Evolutionary conservation across 2,888 invertebrate species (phyloP).

Genomic region (Furcula furcula): DNA sequence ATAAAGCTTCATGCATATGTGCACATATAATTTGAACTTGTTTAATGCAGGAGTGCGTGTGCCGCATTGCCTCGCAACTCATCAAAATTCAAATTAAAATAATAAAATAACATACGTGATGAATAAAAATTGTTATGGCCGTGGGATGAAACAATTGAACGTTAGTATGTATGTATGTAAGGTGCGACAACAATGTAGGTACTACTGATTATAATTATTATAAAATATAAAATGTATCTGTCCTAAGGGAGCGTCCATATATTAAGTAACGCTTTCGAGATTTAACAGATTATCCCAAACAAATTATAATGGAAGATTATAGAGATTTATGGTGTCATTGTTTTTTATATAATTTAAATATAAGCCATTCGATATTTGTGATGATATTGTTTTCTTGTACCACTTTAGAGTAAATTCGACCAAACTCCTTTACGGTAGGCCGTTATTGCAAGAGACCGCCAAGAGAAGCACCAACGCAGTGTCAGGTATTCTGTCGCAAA

Average conservation of each 20-base stretch:
- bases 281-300: background rate
- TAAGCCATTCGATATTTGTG: too few relatives aligned
- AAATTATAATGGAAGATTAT: too few relatives aligned
- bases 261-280: conserved; percentile 5
- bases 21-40: background rate
- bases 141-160: conserved; percentile 5
- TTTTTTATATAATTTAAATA: too few relatives aligned
- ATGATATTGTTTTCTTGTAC: too few relatives aligned
- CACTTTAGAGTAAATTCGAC: too few relatives aligned
- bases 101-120: background rate
- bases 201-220: too few relatives aligned
- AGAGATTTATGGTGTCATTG: too few relatives aligned
- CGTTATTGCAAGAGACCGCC: too few relatives aligned
- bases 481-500: too few relatives aligned
- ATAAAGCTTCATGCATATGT: background rate
- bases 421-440: too few relatives aligned
- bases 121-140: conserved; percentile 8
- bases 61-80: background rate
- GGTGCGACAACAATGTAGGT: conserved; percentile 15
- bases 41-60: background rate
- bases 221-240: conserved; percentile 17
- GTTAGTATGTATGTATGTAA: conserved; percentile 16
- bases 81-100: background rate
- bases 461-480: too few relatives aligned
- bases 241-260: conserved; percentile 21